phyloP scores from a whole-genome alignment of 53 echinoderm and acorn worm genomes.

The Actinopyga echinites region DNA sequence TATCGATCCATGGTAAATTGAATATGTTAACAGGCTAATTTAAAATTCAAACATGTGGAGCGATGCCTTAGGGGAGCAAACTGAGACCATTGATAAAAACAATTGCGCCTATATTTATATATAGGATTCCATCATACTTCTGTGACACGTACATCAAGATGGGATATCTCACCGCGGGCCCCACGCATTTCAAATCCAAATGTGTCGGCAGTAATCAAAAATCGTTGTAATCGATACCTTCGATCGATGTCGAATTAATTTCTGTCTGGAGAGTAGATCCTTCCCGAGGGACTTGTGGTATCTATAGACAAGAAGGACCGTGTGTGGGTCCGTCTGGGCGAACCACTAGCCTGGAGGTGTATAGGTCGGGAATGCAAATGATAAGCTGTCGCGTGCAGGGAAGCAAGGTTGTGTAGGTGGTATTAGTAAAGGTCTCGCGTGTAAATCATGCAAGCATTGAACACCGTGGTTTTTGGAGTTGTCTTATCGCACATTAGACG shows the following conservation, averaged over 20 bases:
- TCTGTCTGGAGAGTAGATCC: constrained; percentile 37
- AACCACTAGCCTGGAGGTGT: not conserved
- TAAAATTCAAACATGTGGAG: constrained; percentile 3
- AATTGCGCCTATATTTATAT: too few relatives aligned
- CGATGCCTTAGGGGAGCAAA: constrained; percentile 18
- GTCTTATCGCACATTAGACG: constrained; percentile 8
- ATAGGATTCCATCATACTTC: too few relatives aligned
- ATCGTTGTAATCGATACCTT: constrained; percentile 9
- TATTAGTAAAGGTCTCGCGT: too few relatives aligned
- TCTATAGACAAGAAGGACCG: constrained; percentile 7
- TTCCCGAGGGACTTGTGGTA: not conserved
- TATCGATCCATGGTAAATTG: too few relatives aligned
- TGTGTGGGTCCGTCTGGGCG: constrained; percentile 3
- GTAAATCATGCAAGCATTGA: too few relatives aligned
- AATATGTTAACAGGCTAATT: constrained; percentile 15
- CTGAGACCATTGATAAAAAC: constrained; percentile 18
- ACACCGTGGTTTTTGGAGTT: too few relatives aligned
- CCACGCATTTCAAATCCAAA: constrained; percentile 6
- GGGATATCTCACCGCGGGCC: not conserved
- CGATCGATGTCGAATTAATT: constrained; percentile 32
- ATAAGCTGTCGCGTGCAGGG: too few relatives aligned
- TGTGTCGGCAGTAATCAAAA: constrained; percentile 20
- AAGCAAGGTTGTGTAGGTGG: too few relatives aligned
- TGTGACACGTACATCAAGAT: too few relatives aligned
- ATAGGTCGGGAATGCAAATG: too few relatives aligned